These are phyloP conservation scores for Falco peregrinus DNA, from an alignment of 2,797 vertebrate genomes.

Conservation along the genomic window DNA sequence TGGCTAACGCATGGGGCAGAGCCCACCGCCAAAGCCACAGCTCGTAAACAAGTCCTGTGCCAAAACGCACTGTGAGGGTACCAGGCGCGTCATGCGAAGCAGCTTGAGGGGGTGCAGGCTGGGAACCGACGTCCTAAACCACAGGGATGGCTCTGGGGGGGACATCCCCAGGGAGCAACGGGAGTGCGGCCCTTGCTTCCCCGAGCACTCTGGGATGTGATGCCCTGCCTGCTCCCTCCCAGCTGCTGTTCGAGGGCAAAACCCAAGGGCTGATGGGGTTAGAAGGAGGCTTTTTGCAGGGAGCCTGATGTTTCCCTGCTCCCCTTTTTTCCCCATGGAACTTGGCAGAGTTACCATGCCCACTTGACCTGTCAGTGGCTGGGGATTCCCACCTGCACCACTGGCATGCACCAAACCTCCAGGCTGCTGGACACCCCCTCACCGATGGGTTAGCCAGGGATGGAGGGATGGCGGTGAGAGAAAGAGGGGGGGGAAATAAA, in stretches of 20 bases:
- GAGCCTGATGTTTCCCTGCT: neutral
- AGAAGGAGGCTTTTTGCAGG: neutral
- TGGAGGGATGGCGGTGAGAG: accelerated
- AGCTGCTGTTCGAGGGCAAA: accelerated
- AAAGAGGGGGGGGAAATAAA: accelerated
- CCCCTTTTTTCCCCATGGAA: neutral
- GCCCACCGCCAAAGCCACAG: neutral
- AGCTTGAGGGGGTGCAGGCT: accelerated
- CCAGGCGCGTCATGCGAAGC: accelerated
- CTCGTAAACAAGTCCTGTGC: neutral
- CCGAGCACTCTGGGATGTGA: accelerated
- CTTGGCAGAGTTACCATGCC: neutral
- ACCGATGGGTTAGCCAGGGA: neutral
- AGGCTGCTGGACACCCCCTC: neutral
- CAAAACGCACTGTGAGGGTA: neutral
- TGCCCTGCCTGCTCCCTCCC: neutral
- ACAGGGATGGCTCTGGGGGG: neutral
- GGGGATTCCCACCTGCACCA: neutral
- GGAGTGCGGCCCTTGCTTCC: neutral
- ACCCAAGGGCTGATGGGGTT: neutral
- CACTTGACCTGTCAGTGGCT: accelerated
- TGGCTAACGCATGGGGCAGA: accelerated
- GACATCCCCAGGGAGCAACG: accelerated
- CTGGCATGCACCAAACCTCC: accelerated
- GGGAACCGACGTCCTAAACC: accelerated